A percentile compares a stretch with the other conserved stretches of the same genome.
Conservation (phyloP, 92 coral and sea anemone species). For the Actinernus sp. region DNA sequence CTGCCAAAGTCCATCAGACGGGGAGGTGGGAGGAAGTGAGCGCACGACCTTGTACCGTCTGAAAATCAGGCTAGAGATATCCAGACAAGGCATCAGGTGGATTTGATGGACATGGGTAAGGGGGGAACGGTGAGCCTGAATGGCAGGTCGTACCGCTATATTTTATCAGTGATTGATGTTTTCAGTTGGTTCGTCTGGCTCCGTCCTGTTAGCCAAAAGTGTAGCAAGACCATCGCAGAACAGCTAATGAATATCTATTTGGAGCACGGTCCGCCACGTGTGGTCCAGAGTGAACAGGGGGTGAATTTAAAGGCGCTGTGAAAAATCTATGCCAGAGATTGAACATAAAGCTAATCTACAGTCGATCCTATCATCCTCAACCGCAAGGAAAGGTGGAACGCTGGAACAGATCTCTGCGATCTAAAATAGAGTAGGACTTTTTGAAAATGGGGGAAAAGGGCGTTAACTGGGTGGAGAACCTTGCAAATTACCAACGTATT, state of each 20-base stretch:
- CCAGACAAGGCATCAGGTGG: conserved; percentile 60
- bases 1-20: no score
- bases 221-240: conserved; percentile 13
- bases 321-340: conserved; percentile 23
- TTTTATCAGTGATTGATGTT: conserved; percentile 41
- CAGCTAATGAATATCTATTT: conserved; percentile 23
- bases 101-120: conserved; percentile 44
- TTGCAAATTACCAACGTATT: conserved; percentile 25
- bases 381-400: conserved; percentile 64
- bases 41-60: no score
- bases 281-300: conserved; percentile 53
- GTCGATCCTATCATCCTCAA: conserved; percentile 61
- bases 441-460: conserved; percentile 21
- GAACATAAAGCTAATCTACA: conserved; percentile 13
- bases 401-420: conserved; percentile 26
- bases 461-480: conserved; percentile 39
- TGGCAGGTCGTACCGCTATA: conserved; percentile 21
- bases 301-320: conserved; percentile 54
- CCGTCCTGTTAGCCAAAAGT: conserved; percentile 22
- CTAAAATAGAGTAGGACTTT: conserved; percentile 46
- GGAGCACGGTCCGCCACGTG: conserved; percentile 45
- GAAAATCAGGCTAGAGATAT: no score
- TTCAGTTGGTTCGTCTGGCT: conserved; percentile 63
- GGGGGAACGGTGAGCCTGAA: conserved; percentile 12
- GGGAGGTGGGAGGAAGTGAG: no score